Percentiles rank a stretch among this genome's conserved stretches.
Conservation (phyloP, 2,113 vertebrate species). For the Alosa alosa region DNA sequence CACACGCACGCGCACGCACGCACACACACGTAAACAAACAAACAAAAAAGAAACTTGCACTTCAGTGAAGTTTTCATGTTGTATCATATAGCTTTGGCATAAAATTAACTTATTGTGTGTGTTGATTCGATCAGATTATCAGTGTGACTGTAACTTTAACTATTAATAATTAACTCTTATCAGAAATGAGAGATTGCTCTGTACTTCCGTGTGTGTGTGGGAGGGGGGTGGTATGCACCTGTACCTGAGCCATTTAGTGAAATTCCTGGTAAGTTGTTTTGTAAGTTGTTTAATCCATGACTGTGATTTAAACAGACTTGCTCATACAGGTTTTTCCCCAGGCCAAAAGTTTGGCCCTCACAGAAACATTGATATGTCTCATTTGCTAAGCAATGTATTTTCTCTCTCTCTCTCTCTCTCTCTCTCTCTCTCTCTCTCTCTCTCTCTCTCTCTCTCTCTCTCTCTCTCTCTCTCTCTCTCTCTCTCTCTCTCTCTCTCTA, state of each 20-base stretch:
- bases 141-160: conserved; percentile 37
- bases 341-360: too few species aligned
- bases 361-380: too few species aligned
- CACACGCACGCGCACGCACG: neutral
- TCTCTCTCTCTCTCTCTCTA: conserved; percentile 58
- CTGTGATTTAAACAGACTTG: too few species aligned
- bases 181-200: neutral
- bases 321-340: too few species aligned
- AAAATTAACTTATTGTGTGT: neutral
- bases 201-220: too few species aligned
- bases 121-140: neutral
- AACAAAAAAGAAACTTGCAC: neutral
- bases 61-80: neutral
- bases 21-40: neutral
- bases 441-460: conserved; percentile 30
- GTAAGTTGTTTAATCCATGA: too few species aligned
- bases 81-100: conserved; percentile 10
- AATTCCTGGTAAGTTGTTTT: too few species aligned
- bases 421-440: neutral
- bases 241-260: too few species aligned
- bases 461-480: neutral
- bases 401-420: conserved; percentile 30
- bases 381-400: neutral
- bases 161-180: conserved; percentile 18
- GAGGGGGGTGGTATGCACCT: too few species aligned